Percentiles rank a stretch among this genome's conserved stretches.
phyloP scores from a whole-genome alignment of 2,888 invertebrate genomes.

The Anaspis maculata region DNA sequence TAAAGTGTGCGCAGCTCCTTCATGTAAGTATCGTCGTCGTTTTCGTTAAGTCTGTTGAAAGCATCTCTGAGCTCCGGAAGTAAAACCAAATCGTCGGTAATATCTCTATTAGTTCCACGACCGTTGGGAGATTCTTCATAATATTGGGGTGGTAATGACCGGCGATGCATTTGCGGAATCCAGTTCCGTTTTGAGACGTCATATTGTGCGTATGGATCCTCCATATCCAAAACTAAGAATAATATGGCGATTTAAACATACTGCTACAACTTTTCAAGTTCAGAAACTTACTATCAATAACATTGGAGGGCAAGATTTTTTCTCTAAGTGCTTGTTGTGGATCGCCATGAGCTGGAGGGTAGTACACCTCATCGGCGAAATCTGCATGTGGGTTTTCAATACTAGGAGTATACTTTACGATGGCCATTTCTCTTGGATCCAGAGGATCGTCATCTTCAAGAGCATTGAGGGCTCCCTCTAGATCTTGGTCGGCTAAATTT shows the following conservation, averaged over 20 bases:
- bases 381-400: constrained; percentile 53
- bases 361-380: constrained; percentile 76
- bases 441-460: constrained; percentile 45
- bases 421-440: constrained; percentile 65
- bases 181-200: constrained; percentile 31
- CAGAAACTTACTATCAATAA: constrained; percentile 33
- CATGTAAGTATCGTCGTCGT: constrained; percentile 15
- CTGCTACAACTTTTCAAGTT: too few species aligned
- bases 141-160: constrained; percentile 24
- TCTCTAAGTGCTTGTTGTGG: constrained; percentile 33
- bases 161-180: constrained; percentile 39
- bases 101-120: too few species aligned
- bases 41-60: too few species aligned
- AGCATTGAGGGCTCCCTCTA: constrained; percentile 47
- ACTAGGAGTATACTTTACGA: constrained; percentile 70
- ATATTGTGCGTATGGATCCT: constrained; percentile 35
- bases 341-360: constrained; percentile 51
- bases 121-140: too few species aligned
- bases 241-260: too few species aligned
- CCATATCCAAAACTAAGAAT: constrained; percentile 37
- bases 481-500: constrained; percentile 45
- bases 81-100: too few species aligned
- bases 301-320: constrained; percentile 47
- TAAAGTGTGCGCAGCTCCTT: constrained; percentile 27
- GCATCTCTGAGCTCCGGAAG: too few species aligned